Evolutionary conservation across 2,113 vertebrate genomes (phyloP), one percentile per base, ranked within the genome.

Genomic region (Anoura caudifer): DNA sequence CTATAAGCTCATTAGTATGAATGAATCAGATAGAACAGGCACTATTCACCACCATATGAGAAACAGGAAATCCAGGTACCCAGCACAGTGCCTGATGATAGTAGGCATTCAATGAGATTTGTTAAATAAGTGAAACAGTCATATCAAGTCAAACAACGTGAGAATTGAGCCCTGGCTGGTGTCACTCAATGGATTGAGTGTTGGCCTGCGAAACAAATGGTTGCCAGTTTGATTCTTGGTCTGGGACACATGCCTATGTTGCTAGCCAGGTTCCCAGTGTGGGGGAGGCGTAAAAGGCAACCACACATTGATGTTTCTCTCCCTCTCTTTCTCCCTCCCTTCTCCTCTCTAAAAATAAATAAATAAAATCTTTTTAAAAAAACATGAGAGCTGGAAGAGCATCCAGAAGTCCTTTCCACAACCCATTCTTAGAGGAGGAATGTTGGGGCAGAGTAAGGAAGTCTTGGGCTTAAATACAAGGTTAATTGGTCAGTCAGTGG

Each of bases 51-150:
- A 26, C 17, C 38, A 76, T 65, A 96, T 88, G 67, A 85, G 50
- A 91, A 96, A 87, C 3, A 75, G 87, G 56, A 56, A 81, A 89
- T 91, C 4, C 82, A 93, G 67, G 38, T 19, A 61, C 15, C 31
- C 45, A 86, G 24, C 22, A 14, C 2, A 20, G 22, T 1, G n/a
- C 17, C 63, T 87, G 24, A 22, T 80, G 70, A 85, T 10, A 63
- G 24, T 15, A 88, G 76, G 16, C 20, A 9, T 65, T 31, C 77
- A 24, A 15, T 93, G 15, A 22, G 24, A 36, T 89, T 87, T 89
- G 73, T 67, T 76, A 82, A 72, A 54, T 86, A 95, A 91, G 75
- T 33, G 83, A 90, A 93, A 33, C 67, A 65, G 72, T 69, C 72
- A 90, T 31, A 61, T 33, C 20, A 50, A 83, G 63, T 95, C 22